A percentile compares a stretch with the other conserved stretches of the same genome.
Evolutionary conservation across 2,888 invertebrate species (phyloP).

Genomic region (Volucella inflata): DNA sequence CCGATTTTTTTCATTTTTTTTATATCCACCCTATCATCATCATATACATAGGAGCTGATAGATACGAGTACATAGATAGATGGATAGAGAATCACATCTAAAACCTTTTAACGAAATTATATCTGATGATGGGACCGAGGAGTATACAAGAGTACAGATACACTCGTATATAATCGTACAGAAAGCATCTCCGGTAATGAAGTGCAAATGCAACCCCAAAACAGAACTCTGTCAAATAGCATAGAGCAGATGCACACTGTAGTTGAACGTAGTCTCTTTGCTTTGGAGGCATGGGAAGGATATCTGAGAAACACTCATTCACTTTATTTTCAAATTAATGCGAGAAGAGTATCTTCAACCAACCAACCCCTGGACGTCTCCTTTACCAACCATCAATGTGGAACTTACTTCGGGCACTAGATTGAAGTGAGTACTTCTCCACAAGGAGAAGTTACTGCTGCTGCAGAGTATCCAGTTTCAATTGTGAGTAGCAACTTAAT

Average conservation of each 20-base stretch:
- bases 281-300: neutral
- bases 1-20: conserved; percentile 10
- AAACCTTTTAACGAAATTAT: conserved; percentile 72
- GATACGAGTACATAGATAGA: conserved; percentile 19
- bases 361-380: neutral
- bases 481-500: conserved; percentile 63
- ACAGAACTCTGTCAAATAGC: conserved; percentile 50
- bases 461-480: conserved; percentile 41
- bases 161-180: too few species aligned
- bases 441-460: conserved; percentile 3
- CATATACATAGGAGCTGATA: conserved; percentile 22
- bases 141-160: conserved; percentile 9
- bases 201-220: conserved; percentile 67
- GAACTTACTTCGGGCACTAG: conserved; percentile 50
- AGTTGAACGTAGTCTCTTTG: conserved; percentile 3
- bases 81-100: conserved; percentile 59
- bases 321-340: conserved; percentile 69
- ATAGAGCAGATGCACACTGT: conserved; percentile 44
- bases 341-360: conserved; percentile 32
- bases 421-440: conserved; percentile 41
- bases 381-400: neutral
- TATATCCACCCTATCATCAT: neutral
- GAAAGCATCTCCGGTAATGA: conserved; percentile 50
- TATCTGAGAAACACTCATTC: conserved; percentile 53
- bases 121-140: conserved; percentile 51